Conservation (phyloP, 2,888 invertebrate genomes). For the Tridacna crocea region DNA sequence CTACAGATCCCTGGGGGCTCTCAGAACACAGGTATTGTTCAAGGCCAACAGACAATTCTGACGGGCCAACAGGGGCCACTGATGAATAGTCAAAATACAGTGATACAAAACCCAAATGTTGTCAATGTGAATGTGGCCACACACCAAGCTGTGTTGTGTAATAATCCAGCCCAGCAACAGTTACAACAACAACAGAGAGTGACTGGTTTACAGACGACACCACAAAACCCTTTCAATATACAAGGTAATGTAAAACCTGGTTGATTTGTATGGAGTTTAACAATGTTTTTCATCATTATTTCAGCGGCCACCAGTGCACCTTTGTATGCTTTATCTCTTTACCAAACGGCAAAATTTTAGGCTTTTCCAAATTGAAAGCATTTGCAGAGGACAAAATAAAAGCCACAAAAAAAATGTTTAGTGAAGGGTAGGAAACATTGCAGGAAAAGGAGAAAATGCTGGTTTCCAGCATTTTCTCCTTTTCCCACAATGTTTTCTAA, state of each 20-base stretch:
- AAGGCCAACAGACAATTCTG: conserved; percentile 64
- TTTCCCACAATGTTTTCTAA: too few species aligned
- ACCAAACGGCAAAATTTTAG: too few species aligned
- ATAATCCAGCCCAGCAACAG: conserved; percentile 61
- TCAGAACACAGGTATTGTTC: conserved; percentile 54
- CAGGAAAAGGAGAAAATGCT: too few species aligned
- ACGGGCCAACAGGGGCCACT: conserved; percentile 47
- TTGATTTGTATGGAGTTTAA: too few species aligned
- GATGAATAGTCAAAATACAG: conserved; percentile 77
- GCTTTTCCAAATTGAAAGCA: too few species aligned
- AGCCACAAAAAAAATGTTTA: too few species aligned
- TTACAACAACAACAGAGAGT: conserved; percentile 36
- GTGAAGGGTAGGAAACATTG: too few species aligned
- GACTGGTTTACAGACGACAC: conserved; percentile 45
- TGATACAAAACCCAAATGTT: conserved; percentile 78
- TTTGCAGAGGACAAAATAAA: too few species aligned
- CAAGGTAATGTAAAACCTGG: conserved; percentile 61
- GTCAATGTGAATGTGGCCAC: conserved; percentile 76
- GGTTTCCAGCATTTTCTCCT: too few species aligned
- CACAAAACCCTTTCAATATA: conserved; percentile 66
- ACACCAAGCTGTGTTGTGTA: conserved; percentile 70
- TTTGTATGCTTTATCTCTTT: too few species aligned
- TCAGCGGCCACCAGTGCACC: too few species aligned
- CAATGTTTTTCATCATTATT: too few species aligned
- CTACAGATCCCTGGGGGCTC: conserved; percentile 49